These are phyloP conservation scores for Probaryconus sp. DNA, from an alignment of 1,140 invertebrate species.

Conservation along the genomic window DNA sequence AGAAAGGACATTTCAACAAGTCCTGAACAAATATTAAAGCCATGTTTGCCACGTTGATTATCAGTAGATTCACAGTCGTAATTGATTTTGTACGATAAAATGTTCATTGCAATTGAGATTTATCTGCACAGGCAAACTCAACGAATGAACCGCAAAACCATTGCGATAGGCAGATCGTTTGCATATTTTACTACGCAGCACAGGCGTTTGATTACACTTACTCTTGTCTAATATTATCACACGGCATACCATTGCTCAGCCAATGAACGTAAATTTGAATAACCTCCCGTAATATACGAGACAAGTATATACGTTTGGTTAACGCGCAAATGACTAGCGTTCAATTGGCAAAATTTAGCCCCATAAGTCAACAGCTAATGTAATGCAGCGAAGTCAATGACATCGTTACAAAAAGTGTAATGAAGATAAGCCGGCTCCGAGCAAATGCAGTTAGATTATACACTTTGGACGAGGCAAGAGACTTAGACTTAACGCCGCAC, in stretches of 20 bases:
- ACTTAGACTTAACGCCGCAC: no score
- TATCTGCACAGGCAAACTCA: conserved; percentile 14
- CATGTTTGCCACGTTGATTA: no score
- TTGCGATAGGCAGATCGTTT: conserved; percentile 30
- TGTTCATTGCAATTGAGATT: conserved; percentile 23
- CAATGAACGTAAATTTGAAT: conserved; percentile 39
- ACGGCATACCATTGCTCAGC: conserved; percentile 22
- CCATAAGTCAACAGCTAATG: no score
- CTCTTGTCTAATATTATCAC: conserved; percentile 38
- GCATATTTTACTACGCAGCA: conserved; percentile 38
- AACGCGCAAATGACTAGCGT: conserved; percentile 14
- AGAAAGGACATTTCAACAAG: no score
- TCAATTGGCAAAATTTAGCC: no score
- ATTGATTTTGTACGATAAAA: conserved; percentile 18
- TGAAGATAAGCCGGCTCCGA: no score
- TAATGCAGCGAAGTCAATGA: no score
- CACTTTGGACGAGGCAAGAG: no score
- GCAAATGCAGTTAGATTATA: no score
- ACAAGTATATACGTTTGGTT: conserved; percentile 1
- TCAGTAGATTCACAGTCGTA: conserved; percentile 2
- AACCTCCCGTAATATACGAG: conserved; percentile 13
- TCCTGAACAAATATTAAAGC: no score
- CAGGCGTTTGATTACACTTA: conserved; percentile 41
- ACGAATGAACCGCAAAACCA: conserved; percentile 15
- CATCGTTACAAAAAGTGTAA: no score